phyloP scores from a whole-genome alignment of 2,888 invertebrate species.

The Drosophila neotestacea region DNA sequence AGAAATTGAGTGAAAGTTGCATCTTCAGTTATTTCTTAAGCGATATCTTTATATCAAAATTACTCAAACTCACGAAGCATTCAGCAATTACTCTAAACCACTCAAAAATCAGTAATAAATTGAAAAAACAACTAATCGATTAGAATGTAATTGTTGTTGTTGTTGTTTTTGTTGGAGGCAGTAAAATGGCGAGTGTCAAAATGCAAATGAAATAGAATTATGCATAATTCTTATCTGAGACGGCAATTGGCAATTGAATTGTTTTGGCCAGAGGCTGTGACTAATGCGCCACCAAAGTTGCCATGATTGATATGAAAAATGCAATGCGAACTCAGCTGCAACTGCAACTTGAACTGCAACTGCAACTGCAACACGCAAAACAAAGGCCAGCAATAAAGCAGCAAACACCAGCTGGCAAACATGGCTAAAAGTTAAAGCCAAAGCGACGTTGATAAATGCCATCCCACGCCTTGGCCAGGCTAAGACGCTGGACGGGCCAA shows the following conservation, averaged over 20 bases:
- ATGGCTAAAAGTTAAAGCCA: constrained; percentile 34
- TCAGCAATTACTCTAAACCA: not conserved
- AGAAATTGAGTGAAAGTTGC: not conserved
- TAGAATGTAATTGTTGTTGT: not conserved
- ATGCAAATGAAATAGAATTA: constrained; percentile 74
- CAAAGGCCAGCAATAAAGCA: constrained; percentile 8
- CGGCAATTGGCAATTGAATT: constrained; percentile 58
- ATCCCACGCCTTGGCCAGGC: constrained; percentile 78
- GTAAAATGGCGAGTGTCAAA: constrained; percentile 67
- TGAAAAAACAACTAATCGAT: constrained; percentile 12
- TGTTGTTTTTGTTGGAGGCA: not conserved
- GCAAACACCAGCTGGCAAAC: constrained; percentile 7
- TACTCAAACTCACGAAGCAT: not conserved
- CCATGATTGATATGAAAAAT: constrained; percentile 66
- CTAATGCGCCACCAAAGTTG: constrained; percentile 79
- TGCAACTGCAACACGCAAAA: constrained; percentile 31
- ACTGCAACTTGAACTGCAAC: constrained; percentile 23
- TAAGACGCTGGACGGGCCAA: constrained; percentile 4
- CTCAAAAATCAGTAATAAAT: constrained; percentile 1
- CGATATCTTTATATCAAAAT: not conserved
- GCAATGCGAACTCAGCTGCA: constrained; percentile 12
- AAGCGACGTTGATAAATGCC: constrained; percentile 82
- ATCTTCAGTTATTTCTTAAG: not conserved
- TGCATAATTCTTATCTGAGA: constrained; percentile 65
- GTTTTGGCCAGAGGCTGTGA: constrained; percentile 69